These are phyloP conservation scores for Montipora foliosa DNA, from an alignment of 64 coral and sea anemone species.

Conservation along the genomic window DNA sequence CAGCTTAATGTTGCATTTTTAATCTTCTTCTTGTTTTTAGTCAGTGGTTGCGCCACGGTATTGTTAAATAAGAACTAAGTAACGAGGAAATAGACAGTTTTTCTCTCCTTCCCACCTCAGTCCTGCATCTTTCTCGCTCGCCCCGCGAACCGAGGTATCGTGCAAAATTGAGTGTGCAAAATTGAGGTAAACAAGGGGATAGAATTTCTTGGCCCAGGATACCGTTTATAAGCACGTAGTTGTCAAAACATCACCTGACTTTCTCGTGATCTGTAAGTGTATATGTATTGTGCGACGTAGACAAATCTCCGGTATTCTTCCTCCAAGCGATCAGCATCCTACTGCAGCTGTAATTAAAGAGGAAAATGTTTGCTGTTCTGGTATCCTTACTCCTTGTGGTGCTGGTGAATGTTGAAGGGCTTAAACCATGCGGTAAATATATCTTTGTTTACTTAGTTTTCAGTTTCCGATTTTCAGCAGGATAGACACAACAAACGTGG, in stretches of 20 bases:
- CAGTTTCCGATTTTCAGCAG: background rate
- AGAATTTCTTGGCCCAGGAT: background rate
- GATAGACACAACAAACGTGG: no score
- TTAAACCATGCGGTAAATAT: conserved; percentile 16
- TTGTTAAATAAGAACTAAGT: no score
- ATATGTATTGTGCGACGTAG: background rate
- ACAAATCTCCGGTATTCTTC: background rate
- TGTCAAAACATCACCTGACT: conserved; percentile 3
- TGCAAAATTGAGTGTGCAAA: no score
- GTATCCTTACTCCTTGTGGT: conserved; percentile 24
- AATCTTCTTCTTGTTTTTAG: no score
- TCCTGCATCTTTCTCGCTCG: no score
- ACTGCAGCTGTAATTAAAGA: background rate
- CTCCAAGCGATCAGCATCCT: background rate
- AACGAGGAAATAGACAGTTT: no score
- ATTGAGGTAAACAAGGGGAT: no score
- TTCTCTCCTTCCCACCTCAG: no score
- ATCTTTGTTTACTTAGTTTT: background rate
- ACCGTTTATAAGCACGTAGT: background rate
- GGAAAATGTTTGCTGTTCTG: conserved; percentile 14
- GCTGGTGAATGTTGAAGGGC: conserved; percentile 4
- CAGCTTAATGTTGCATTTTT: no score
- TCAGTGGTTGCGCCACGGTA: no score
- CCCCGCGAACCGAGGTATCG: no score
- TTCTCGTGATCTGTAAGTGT: background rate